Evolutionary conservation across 2,888 invertebrate genomes (phyloP).

Genomic region (Heteromurus nitidus): DNA sequence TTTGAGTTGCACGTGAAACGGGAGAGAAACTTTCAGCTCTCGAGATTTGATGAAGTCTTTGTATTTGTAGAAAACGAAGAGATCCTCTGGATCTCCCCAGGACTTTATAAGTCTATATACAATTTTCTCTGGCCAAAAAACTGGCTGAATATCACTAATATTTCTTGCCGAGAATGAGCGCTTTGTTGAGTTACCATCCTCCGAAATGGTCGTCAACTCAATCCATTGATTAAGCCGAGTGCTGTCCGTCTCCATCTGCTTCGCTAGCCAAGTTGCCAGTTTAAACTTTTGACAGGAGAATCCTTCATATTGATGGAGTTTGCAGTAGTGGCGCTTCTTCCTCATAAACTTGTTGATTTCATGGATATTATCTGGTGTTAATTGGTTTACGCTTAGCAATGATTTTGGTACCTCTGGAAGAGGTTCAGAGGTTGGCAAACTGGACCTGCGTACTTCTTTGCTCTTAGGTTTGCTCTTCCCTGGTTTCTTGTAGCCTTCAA

Average conservation of each 20-base stretch:
- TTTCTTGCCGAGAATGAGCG: slow-evolving; percentile 11
- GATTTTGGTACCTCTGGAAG: slow-evolving; percentile 38
- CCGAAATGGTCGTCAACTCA: slow-evolving; percentile 52
- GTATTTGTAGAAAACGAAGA: slow-evolving; percentile 67
- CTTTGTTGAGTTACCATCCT: slow-evolving; percentile 24
- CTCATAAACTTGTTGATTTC: slow-evolving; percentile 44
- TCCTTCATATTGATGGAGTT: slow-evolving; percentile 14
- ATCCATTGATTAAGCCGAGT: slow-evolving; percentile 63
- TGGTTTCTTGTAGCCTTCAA: neutral
- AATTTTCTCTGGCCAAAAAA: slow-evolving; percentile 62
- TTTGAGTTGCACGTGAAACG: slow-evolving; percentile 60
- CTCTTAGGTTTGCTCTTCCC: neutral
- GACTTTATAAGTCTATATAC: slow-evolving; percentile 63
- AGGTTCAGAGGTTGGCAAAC: neutral
- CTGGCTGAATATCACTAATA: slow-evolving; percentile 61
- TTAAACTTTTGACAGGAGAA: slow-evolving; percentile 69
- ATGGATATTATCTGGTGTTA: slow-evolving; percentile 27
- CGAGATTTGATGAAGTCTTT: slow-evolving; percentile 69
- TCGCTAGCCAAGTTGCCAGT: slow-evolving; percentile 67
- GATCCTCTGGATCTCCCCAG: slow-evolving; percentile 71
- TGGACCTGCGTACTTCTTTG: too few relatives aligned
- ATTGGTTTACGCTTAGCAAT: slow-evolving; percentile 13
- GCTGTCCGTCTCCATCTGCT: slow-evolving; percentile 64
- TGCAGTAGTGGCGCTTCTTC: slow-evolving; percentile 56
- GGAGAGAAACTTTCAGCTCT: slow-evolving; percentile 69